These are phyloP conservation scores for Drosophila punjabiensis DNA, from an alignment of 1,140 invertebrate species.

Conservation along the genomic window DNA sequence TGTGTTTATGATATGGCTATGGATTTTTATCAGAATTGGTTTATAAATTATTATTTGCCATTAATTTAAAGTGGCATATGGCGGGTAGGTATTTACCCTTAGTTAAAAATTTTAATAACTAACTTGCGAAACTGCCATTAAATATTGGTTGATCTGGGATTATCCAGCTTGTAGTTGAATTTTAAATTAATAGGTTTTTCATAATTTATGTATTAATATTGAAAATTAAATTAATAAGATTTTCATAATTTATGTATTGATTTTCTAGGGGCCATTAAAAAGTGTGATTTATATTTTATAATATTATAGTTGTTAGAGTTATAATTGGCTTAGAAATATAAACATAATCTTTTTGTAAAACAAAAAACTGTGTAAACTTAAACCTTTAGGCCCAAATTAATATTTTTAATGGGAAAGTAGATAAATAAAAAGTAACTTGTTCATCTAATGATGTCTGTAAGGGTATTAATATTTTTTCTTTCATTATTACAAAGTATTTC, in stretches of 20 bases:
- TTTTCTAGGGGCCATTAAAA: neutral
- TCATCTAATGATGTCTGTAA: neutral
- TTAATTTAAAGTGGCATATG: constrained; percentile 42
- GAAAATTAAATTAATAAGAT: neutral
- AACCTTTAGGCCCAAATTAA: neutral
- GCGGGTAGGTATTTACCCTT: constrained; percentile 16
- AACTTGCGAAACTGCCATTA: neutral
- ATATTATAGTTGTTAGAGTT: neutral
- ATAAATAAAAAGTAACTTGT: neutral
- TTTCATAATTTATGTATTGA: neutral
- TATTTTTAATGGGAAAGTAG: neutral
- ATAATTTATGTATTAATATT: neutral
- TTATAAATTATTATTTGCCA: constrained; percentile 41
- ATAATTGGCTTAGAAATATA: neutral
- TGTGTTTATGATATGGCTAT: constrained; percentile 56
- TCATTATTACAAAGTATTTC: neutral
- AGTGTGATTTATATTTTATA: neutral
- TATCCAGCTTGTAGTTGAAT: neutral
- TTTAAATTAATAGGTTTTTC: neutral
- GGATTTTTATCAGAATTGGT: constrained; percentile 45
- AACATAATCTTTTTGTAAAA: neutral
- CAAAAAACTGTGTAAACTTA: neutral
- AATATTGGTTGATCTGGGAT: neutral
- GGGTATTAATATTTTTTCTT: no score
- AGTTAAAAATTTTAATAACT: constrained; percentile 28